Percentiles rank a stretch among this genome's conserved stretches.
Conservation (phyloP, 2,113 vertebrate genomes). For the Melierax canorus region DNA sequence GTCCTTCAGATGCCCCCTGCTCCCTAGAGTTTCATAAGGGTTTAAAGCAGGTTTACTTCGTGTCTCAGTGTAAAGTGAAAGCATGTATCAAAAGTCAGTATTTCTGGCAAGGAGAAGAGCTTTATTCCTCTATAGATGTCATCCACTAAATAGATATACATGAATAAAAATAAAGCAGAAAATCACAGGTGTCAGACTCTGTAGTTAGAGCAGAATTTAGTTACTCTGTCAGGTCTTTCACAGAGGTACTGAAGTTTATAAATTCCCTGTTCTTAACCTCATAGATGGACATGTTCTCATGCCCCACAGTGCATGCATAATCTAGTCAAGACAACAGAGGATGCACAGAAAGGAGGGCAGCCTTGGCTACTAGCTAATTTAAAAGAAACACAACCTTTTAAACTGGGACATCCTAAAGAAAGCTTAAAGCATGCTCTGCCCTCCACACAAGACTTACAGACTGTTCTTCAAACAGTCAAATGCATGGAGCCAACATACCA, state of each 20-base stretch:
- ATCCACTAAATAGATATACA: neutral
- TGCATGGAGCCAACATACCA: constrained; percentile 65
- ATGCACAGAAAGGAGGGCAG: neutral
- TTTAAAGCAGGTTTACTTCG: neutral
- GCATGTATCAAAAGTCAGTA: neutral
- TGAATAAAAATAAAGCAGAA: neutral
- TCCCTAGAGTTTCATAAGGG: neutral
- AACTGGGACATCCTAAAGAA: neutral
- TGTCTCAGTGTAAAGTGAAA: neutral
- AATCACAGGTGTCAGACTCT: neutral
- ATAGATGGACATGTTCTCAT: neutral
- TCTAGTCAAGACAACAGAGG: neutral
- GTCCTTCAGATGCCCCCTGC: neutral
- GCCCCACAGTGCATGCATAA: accelerated
- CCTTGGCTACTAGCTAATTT: neutral
- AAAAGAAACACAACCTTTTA: neutral
- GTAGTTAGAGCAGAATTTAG: neutral
- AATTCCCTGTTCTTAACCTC: neutral
- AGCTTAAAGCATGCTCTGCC: neutral
- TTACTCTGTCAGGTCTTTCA: neutral
- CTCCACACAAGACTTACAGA: neutral
- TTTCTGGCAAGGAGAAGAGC: neutral
- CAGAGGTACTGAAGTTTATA: neutral
- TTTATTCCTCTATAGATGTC: neutral
- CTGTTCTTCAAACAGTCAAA: neutral